A percentile compares a stretch with the other conserved stretches of the same genome.
Evolutionary conservation across 2,888 invertebrate species (phyloP).

Genomic region (Mesopsocus fuscifrons): DNA sequence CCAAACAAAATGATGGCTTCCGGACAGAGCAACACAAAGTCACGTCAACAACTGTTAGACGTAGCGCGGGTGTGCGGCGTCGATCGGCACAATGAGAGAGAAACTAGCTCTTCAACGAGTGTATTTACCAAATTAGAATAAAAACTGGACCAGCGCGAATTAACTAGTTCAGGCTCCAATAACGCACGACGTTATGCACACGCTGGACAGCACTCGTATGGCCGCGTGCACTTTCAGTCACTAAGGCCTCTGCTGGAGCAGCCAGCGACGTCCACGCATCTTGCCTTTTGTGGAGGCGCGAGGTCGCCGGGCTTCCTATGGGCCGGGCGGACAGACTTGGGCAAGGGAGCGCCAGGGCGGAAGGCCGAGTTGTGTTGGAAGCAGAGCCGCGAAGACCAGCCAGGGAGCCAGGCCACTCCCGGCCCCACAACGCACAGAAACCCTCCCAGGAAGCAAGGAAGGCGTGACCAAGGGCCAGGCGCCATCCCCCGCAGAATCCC

Average conservation of each 20-base stretch:
- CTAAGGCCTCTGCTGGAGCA: no score
- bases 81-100: no score
- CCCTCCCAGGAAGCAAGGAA: neutral
- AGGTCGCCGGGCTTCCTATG: neutral
- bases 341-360: neutral
- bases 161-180: neutral
- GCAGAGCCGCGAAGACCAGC: neutral
- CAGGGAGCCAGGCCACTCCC: neutral
- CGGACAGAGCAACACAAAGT: no score
- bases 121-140: no score
- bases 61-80: no score
- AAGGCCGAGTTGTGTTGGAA: neutral
- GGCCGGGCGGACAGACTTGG: conserved; percentile 4
- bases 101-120: no score
- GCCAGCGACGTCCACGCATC: neutral
- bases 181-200: neutral
- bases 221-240: no score
- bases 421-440: neutral
- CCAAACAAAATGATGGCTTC: no score
- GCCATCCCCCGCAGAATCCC: conserved; percentile 5
- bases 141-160: conserved; percentile 1
- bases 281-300: neutral
- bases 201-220: no score
- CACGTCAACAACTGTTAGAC: no score
- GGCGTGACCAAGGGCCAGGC: neutral